A percentile compares a stretch with the other conserved stretches of the same genome.
These are phyloP conservation scores for Parambassis ranga DNA, from an alignment of 2,797 vertebrate genomes.

Conservation along the genomic window DNA sequence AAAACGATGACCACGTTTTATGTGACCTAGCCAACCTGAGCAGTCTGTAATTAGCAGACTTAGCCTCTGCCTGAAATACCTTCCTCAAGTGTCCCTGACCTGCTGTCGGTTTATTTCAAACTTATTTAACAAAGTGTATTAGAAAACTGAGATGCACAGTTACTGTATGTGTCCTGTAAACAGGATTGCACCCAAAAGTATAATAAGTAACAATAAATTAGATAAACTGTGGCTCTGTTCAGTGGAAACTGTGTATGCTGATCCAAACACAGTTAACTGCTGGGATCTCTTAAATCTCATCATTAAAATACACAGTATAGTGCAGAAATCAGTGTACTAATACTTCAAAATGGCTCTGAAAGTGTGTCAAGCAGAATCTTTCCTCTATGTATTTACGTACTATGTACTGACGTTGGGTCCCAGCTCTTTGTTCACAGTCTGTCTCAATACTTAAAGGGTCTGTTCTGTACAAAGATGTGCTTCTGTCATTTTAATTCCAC, in stretches of 20 bases:
- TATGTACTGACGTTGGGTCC: not conserved
- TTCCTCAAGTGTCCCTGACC: not conserved
- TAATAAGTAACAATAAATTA: constrained; percentile 1
- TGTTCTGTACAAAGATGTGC: not conserved
- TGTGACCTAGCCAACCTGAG: too few relatives aligned
- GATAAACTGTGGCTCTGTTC: not conserved
- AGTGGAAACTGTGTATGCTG: too few relatives aligned
- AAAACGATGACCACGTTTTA: too few relatives aligned
- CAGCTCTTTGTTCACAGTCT: not conserved
- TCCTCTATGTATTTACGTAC: not conserved
- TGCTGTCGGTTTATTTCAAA: not conserved
- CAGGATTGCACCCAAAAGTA: not conserved
- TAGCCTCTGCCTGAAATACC: too few relatives aligned
- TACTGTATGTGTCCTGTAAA: not conserved
- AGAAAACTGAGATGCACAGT: too few relatives aligned
- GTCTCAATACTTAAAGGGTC: not conserved
- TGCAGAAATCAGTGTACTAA: not conserved
- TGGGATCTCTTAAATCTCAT: too few relatives aligned
- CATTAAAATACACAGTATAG: not conserved
- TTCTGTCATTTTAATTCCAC: not conserved
- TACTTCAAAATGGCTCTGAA: not conserved
- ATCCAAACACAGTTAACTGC: not conserved
- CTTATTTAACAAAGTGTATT: not conserved
- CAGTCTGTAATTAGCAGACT: not conserved
- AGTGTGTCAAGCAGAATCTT: not conserved